Conservation (phyloP, 2,888 invertebrate genomes). For the Boloria euphrosyne region DNA sequence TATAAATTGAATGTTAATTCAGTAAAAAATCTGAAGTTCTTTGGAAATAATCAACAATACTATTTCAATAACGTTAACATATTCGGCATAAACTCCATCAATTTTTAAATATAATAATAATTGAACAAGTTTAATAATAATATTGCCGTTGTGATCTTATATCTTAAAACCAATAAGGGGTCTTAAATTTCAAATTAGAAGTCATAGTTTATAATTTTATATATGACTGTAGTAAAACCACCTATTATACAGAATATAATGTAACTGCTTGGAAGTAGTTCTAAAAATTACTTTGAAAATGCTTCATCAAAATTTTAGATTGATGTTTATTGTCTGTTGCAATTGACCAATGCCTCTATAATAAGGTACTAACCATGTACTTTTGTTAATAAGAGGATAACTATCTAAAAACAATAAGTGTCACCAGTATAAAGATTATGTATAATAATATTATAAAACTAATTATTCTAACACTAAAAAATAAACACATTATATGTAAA, state of each 20-base stretch:
- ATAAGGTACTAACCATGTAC: constrained; percentile 9
- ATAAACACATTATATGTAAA: constrained; percentile 64
- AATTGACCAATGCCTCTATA: constrained; percentile 31
- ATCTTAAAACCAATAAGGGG: constrained; percentile 12
- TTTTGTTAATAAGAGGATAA: constrained; percentile 16
- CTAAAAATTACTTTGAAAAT: neutral
- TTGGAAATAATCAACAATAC: constrained; percentile 12
- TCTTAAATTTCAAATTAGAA: constrained; percentile 11
- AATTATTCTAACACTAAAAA: constrained; percentile 52
- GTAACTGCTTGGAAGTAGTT: neutral
- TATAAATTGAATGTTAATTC: neutral
- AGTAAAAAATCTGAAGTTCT: constrained; percentile 7
- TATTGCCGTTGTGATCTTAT: constrained; percentile 9
- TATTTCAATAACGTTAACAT: constrained; percentile 8
- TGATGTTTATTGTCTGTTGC: constrained; percentile 41
- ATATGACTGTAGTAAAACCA: neutral
- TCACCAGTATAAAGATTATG: constrained; percentile 28
- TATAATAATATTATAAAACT: constrained; percentile 30
- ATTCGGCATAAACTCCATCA: constrained; percentile 10
- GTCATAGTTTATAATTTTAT: constrained; percentile 2
- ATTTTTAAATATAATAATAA: constrained; percentile 16
- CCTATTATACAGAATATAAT: neutral
- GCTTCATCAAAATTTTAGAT: neutral
- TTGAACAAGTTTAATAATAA: constrained; percentile 15
- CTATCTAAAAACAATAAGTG: constrained; percentile 22